Conservation (phyloP, 2,888 invertebrate species). For the Andricus quercusramuli region DNA sequence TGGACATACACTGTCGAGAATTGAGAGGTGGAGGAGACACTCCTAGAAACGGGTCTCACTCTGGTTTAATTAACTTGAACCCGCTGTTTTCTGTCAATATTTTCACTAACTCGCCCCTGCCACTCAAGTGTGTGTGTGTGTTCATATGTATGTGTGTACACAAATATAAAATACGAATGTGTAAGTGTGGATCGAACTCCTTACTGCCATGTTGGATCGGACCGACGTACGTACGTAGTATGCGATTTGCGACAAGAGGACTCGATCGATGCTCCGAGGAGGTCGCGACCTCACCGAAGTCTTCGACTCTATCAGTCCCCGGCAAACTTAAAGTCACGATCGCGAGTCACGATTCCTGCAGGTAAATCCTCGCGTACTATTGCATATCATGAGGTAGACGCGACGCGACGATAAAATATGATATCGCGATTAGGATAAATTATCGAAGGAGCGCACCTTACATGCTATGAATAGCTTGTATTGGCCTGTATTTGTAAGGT, state of each 20-base stretch:
- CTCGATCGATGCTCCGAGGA: slow-evolving; percentile 60
- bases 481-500: slow-evolving; percentile 28
- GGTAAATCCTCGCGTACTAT: slow-evolving; percentile 44
- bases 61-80: slow-evolving; percentile 76
- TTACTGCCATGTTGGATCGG: slow-evolving; percentile 61
- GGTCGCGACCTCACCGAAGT: slow-evolving; percentile 59
- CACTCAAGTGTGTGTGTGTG: neutral
- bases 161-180: slow-evolving; percentile 2
- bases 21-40: slow-evolving; percentile 50
- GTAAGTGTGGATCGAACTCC: slow-evolving; percentile 55
- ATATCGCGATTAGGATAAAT: slow-evolving; percentile 55
- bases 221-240: slow-evolving; percentile 51
- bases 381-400: slow-evolving; percentile 41
- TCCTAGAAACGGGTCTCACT: slow-evolving; percentile 67
- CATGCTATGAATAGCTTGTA: slow-evolving; percentile 25
- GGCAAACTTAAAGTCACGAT: slow-evolving; percentile 54
- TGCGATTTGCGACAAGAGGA: slow-evolving; percentile 56
- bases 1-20: slow-evolving; percentile 8
- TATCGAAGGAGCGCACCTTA: slow-evolving; percentile 30
- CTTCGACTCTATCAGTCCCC: slow-evolving; percentile 57
- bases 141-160: neutral
- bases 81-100: slow-evolving; percentile 76
- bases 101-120: slow-evolving; percentile 65
- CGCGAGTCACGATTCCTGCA: slow-evolving; percentile 54
- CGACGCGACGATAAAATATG: slow-evolving; percentile 52